phyloP scores from a whole-genome alignment of 2,113 vertebrate species.

The Nothobranchius furzeri region DNA sequence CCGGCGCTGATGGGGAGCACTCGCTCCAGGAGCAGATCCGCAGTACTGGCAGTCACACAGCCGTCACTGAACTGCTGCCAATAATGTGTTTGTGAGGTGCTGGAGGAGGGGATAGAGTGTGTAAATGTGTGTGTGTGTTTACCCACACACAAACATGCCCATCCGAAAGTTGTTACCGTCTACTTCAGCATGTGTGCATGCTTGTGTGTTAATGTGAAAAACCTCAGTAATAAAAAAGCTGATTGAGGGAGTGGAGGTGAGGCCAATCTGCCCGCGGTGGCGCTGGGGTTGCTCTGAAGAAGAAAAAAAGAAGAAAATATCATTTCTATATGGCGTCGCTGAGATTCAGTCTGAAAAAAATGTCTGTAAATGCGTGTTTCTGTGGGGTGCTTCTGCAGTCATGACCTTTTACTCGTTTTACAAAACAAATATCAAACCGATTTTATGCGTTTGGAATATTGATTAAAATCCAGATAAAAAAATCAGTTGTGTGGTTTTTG shows the following conservation, averaged over 20 bases:
- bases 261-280: constrained; percentile 68
- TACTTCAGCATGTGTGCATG: constrained; percentile 72
- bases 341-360: constrained; percentile 65
- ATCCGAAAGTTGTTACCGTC: constrained; percentile 72
- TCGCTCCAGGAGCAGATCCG: constrained; percentile 77
- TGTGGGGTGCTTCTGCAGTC: too few relatives aligned
- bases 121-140: constrained; percentile 52
- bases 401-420: too few relatives aligned
- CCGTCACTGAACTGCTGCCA: constrained; percentile 79
- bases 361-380: too few relatives aligned
- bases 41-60: constrained; percentile 80
- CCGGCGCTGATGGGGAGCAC: constrained; percentile 73
- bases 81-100: constrained; percentile 78
- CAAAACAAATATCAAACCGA: too few relatives aligned
- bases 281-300: constrained; percentile 40
- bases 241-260: constrained; percentile 76
- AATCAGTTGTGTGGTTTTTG: too few relatives aligned
- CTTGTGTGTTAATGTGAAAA: constrained; percentile 73
- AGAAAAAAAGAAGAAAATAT: too few relatives aligned
- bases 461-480: too few relatives aligned
- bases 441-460: too few relatives aligned
- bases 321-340: constrained; percentile 53
- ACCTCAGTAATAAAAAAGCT: constrained; percentile 75
- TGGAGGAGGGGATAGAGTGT: constrained; percentile 67
- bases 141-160: constrained; percentile 68